phyloP scores from a whole-genome alignment of 2,113 vertebrate genomes.

The Lampris incognitus region DNA sequence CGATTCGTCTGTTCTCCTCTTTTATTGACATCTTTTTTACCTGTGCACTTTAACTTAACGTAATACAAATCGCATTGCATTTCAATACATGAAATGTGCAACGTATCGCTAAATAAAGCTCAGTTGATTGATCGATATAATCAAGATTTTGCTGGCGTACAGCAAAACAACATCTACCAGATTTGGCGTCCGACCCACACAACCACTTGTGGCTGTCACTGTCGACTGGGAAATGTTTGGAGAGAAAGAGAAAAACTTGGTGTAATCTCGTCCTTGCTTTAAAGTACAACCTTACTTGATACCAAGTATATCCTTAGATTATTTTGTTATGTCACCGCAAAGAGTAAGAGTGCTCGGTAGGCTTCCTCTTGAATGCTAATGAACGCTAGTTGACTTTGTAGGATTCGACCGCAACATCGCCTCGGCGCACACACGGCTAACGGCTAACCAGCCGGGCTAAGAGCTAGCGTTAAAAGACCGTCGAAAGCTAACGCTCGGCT shows the following conservation, averaged over 20 bases:
- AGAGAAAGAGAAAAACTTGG: not conserved
- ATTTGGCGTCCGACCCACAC: constrained; percentile 3
- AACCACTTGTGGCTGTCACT: constrained; percentile 75
- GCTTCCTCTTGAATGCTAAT: constrained; percentile 17
- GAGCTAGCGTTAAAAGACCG: not conserved
- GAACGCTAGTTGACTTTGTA: constrained; percentile 15
- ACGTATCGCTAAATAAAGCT: too few relatives aligned
- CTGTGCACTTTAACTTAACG: too few relatives aligned
- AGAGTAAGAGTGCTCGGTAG: constrained; percentile 12
- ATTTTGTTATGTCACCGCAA: not conserved
- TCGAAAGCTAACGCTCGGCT: constrained; percentile 13
- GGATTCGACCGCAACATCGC: constrained; percentile 3
- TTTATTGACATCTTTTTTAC: too few relatives aligned
- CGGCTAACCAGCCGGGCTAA: constrained; percentile 40
- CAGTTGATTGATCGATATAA: too few relatives aligned
- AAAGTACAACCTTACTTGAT: constrained; percentile 8
- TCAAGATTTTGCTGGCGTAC: not conserved
- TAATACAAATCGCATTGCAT: too few relatives aligned
- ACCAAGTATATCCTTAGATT: not conserved
- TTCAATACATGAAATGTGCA: too few relatives aligned
- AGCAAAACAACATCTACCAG: constrained; percentile 2
- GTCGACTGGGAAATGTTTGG: not conserved
- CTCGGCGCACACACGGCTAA: constrained; percentile 17
- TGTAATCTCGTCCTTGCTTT: not conserved
- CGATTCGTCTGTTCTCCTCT: too few relatives aligned